Percentiles rank a stretch among this genome's conserved stretches.
These are phyloP conservation scores for Leptinotarsa juncta DNA, from an alignment of 2,888 invertebrate genomes.

Conservation along the genomic window DNA sequence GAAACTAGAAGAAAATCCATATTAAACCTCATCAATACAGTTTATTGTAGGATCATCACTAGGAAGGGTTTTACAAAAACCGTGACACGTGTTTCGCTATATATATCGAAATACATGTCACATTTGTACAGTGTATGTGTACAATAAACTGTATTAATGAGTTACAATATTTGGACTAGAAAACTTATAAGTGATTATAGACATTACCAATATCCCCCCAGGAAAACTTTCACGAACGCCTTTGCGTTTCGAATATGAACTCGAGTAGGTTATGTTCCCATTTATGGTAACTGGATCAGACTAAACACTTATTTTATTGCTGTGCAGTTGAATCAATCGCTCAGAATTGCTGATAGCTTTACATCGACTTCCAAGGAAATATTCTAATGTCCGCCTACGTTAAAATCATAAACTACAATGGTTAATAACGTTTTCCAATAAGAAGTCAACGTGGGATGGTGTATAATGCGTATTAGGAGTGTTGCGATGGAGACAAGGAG, in stretches of 20 bases:
- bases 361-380: constrained; percentile 20
- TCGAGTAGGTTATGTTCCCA: constrained; percentile 45
- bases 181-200: background rate
- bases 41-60: no score
- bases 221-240: no score
- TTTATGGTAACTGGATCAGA: constrained; percentile 47
- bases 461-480: constrained; percentile 1
- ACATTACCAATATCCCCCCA: no score
- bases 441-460: constrained; percentile 13
- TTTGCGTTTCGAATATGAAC: no score
- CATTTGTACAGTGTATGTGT: no score
- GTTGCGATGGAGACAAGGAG: background rate
- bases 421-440: constrained; percentile 24
- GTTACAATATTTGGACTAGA: background rate
- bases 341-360: constrained; percentile 11
- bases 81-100: no score
- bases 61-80: no score
- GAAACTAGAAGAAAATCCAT: no score
- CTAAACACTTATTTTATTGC: constrained; percentile 28
- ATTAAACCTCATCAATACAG: no score
- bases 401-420: constrained; percentile 22
- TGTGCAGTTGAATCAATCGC: constrained; percentile 10
- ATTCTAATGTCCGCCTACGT: constrained; percentile 20
- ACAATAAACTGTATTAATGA: no score
- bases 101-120: no score